These are phyloP conservation scores for Channa maculata DNA, from an alignment of 2,113 vertebrate species.

Conservation along the genomic window DNA sequence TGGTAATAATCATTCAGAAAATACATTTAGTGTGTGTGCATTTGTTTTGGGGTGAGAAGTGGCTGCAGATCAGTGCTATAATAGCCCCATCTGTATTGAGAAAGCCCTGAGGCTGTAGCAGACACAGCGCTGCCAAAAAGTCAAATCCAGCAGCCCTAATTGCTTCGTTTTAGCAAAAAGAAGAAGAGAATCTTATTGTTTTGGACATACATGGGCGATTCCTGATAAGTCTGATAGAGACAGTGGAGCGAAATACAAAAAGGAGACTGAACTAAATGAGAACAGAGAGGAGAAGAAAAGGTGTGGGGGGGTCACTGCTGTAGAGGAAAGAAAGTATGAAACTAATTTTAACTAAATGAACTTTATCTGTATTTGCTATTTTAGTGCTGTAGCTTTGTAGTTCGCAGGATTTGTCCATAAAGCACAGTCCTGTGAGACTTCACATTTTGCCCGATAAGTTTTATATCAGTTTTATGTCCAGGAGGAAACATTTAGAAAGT, in stretches of 20 bases:
- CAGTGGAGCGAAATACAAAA: conserved; percentile 25
- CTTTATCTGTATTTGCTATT: conserved; percentile 33
- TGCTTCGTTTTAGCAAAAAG: conserved; percentile 44
- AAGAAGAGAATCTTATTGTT: conserved; percentile 49
- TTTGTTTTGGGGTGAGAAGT: conserved; percentile 18
- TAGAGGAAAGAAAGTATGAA: conserved; percentile 34
- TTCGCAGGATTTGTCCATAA: conserved; percentile 21
- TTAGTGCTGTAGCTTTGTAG: conserved; percentile 16
- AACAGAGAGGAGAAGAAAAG: conserved; percentile 23
- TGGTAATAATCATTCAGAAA: conserved; percentile 26
- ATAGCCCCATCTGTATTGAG: conserved; percentile 59
- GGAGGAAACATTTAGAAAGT: conserved; percentile 28
- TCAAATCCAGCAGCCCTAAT: conserved; percentile 55
- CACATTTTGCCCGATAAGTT: conserved; percentile 3
- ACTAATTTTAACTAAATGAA: conserved; percentile 45
- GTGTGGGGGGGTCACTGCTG: conserved; percentile 6
- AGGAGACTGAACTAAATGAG: neutral
- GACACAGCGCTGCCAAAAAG: conserved; percentile 49
- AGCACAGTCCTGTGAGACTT: conserved; percentile 7
- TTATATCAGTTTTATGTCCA: conserved; percentile 18
- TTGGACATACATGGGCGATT: conserved; percentile 49
- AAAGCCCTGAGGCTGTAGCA: conserved; percentile 48
- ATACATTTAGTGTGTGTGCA: conserved; percentile 6
- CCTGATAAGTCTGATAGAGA: conserved; percentile 51
- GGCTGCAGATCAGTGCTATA: conserved; percentile 44